Percentiles rank a stretch among this genome's conserved stretches.
Evolutionary conservation across 2,888 invertebrate species (phyloP).

Genomic region (Polymixis lichenea): DNA sequence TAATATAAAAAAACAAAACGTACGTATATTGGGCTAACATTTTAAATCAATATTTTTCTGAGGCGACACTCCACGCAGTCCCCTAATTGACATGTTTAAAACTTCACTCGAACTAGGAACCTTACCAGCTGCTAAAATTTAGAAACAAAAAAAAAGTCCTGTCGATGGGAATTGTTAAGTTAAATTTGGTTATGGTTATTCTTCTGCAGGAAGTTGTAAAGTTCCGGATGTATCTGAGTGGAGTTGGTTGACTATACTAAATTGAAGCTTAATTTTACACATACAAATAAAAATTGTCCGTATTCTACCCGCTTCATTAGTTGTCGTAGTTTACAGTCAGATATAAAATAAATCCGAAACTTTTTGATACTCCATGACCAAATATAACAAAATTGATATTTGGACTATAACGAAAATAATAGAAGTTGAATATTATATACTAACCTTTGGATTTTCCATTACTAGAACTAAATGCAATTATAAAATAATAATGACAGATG

Average conservation of each 20-base stretch:
- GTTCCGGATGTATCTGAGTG: constrained; percentile 69
- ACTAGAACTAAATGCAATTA: constrained; percentile 90
- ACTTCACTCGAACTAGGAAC: constrained; percentile 91
- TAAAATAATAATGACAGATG: constrained; percentile 84
- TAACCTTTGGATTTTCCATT: constrained; percentile 90
- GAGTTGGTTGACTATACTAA: constrained; percentile 60
- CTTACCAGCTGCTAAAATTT: constrained; percentile 90
- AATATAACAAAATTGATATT: constrained; percentile 76
- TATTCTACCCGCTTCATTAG: constrained; percentile 47
- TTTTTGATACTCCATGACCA: constrained; percentile 75
- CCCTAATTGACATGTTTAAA: constrained; percentile 90
- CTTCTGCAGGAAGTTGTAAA: constrained; percentile 66
- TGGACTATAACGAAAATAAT: constrained; percentile 77
- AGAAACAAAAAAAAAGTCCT: constrained; percentile 85
- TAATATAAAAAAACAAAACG: constrained; percentile 65
- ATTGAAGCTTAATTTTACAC: constrained; percentile 57
- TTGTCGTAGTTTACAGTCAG: constrained; percentile 51
- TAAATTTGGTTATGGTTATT: constrained; percentile 78
- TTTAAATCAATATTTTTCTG: constrained; percentile 71
- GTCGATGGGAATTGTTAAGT: constrained; percentile 78
- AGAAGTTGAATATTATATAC: constrained; percentile 82
- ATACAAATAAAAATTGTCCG: constrained; percentile 58
- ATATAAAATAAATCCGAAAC: constrained; percentile 71
- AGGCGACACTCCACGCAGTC: constrained; percentile 89
- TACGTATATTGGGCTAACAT: constrained; percentile 75